Evolutionary conservation across 2,797 vertebrate genomes (phyloP).

Genomic region (Antrozous pallidus): DNA sequence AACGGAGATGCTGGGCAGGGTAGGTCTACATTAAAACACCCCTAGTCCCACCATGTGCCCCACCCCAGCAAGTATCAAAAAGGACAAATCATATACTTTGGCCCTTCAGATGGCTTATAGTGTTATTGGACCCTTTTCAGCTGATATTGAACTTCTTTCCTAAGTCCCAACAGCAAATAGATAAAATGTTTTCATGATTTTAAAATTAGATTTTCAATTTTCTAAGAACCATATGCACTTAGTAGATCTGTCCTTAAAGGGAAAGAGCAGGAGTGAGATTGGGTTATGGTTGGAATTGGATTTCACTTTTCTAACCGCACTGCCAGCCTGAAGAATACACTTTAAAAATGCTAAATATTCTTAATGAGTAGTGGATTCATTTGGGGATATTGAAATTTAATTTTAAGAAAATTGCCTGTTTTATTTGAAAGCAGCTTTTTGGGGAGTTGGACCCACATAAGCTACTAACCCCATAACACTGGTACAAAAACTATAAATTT

Average conservation of each 20-base stretch:
- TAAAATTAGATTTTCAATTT: slow-evolving; percentile 13
- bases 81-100: slow-evolving; percentile 40
- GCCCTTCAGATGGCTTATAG: neutral
- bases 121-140: slow-evolving; percentile 40
- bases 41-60: neutral
- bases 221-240: neutral
- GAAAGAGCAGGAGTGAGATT: neutral
- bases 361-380: neutral
- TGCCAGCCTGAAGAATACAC: neutral
- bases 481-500: neutral
- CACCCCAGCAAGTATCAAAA: neutral
- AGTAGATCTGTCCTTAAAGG: neutral
- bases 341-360: slow-evolving; percentile 1
- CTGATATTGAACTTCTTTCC: slow-evolving; percentile 51
- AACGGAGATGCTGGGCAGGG: slow-evolving; percentile 66
- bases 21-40: slow-evolving; percentile 59
- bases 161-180: slow-evolving; percentile 22
- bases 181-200: neutral
- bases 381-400: neutral
- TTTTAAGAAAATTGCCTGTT: slow-evolving; percentile 15
- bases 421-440: neutral
- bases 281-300: neutral
- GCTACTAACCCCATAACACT: neutral
- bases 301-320: neutral
- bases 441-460: neutral